phyloP scores from a whole-genome alignment of 2,113 vertebrate genomes.

The Corynorhinus townsendii region DNA sequence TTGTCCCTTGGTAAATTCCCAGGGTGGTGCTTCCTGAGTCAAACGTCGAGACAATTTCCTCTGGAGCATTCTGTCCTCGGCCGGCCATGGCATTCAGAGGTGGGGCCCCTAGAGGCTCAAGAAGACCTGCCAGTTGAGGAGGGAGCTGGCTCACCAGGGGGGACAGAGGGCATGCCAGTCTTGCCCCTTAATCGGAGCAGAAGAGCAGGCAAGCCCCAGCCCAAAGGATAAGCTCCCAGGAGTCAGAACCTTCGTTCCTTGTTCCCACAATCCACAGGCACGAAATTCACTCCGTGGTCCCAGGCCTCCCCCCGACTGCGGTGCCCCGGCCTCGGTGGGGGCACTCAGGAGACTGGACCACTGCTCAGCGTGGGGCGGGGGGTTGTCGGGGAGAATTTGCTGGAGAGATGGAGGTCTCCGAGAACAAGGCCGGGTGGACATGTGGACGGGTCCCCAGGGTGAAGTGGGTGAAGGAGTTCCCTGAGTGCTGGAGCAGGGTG shows the following conservation, averaged over 20 bases:
- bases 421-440: neutral
- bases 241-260: neutral
- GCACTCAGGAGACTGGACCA: neutral
- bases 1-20: neutral
- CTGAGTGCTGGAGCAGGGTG: fast-evolving
- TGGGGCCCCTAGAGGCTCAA: neutral
- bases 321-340: neutral
- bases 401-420: neutral
- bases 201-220: neutral
- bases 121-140: neutral
- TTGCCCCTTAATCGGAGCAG: neutral
- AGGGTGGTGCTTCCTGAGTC: neutral
- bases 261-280: neutral
- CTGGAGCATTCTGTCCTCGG: neutral
- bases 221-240: neutral
- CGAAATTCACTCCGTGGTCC: fast-evolving
- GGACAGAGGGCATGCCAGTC: neutral
- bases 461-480: too few species aligned
- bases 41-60: neutral
- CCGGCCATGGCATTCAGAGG: neutral
- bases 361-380: neutral
- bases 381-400: neutral
- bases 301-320: neutral
- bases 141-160: neutral
- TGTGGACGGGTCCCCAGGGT: neutral